These are phyloP conservation scores for Mustelus asterias DNA, from an alignment of 2,113 vertebrate species.

Conservation along the genomic window DNA sequence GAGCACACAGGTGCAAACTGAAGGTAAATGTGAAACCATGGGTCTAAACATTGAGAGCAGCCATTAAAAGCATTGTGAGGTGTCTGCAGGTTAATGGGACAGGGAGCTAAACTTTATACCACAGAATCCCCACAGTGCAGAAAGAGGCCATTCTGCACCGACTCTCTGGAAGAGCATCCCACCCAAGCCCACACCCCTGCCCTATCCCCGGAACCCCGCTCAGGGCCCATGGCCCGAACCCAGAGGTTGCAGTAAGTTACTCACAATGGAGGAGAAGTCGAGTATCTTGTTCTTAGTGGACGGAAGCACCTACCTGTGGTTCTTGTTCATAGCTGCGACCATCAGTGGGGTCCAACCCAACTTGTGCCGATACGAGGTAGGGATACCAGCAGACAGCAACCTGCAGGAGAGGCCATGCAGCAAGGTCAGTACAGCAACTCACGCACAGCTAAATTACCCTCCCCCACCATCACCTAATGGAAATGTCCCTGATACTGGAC, in stretches of 20 bases:
- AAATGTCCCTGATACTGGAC: background rate
- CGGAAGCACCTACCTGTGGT: slow-evolving; percentile 64
- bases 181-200: no score
- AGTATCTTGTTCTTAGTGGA: background rate
- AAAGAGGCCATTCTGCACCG: no score
- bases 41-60: background rate
- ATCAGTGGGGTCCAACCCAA: slow-evolving; percentile 90
- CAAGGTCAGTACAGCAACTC: background rate
- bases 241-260: background rate
- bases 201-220: no score
- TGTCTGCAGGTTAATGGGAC: background rate
- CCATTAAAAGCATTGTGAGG: background rate
- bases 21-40: no score
- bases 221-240: no score
- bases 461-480: background rate
- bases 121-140: no score
- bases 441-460: background rate
- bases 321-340: slow-evolving; percentile 84
- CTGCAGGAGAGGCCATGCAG: slow-evolving; percentile 50
- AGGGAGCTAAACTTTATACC: no score
- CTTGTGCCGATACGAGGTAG: slow-evolving; percentile 74
- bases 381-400: slow-evolving; percentile 65
- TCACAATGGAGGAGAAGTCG: background rate
- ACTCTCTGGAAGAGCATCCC: no score
- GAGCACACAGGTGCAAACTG: background rate